Conservation (phyloP, 2,888 invertebrate genomes). For the Lingula anatina region DNA sequence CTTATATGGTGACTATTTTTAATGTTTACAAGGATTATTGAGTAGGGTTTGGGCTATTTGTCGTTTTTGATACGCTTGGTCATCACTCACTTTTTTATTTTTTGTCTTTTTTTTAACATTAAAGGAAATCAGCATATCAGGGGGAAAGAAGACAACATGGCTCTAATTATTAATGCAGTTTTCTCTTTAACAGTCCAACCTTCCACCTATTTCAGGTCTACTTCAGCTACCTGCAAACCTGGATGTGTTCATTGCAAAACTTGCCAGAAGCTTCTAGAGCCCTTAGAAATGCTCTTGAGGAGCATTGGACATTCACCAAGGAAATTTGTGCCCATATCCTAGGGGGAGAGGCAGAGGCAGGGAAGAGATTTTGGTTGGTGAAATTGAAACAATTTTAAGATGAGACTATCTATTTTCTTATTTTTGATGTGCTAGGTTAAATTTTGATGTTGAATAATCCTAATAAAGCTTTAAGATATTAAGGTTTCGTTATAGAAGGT, state of each 20-base stretch:
- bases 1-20: neutral
- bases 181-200: neutral
- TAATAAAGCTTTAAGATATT: no score
- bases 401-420: no score
- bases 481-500: no score
- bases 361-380: conserved; percentile 70
- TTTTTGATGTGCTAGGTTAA: no score
- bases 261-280: conserved; percentile 42
- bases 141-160: no score
- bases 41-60: no score
- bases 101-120: neutral
- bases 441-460: no score
- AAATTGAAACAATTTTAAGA: no score
- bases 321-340: conserved; percentile 70
- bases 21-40: no score
- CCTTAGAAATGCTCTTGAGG: conserved; percentile 70
- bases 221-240: conserved; percentile 77
- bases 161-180: neutral
- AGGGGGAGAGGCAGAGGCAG: conserved; percentile 70
- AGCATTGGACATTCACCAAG: conserved; percentile 83
- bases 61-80: no score
- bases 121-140: neutral
- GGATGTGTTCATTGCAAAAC: conserved; percentile 59
- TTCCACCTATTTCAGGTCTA: conserved; percentile 62
- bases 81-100: neutral